Percentiles rank a stretch among this genome's conserved stretches.
These are phyloP conservation scores for Ophion slaviceki DNA, from an alignment of 2,888 invertebrate species.

Conservation along the genomic window DNA sequence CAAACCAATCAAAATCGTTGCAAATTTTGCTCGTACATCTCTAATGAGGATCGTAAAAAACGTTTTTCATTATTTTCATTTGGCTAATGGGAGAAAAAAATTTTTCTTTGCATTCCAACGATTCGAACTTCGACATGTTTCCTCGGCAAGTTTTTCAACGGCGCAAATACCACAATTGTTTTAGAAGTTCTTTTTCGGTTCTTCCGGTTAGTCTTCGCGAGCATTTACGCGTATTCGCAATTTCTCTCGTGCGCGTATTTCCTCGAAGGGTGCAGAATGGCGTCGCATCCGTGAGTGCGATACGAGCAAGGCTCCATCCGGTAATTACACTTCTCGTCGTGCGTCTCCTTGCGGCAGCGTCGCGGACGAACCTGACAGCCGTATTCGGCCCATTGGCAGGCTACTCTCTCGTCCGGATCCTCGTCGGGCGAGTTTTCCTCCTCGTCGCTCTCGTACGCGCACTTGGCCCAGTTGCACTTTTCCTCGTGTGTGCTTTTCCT, in stretches of 20 bases:
- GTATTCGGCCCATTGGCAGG: slow-evolving; percentile 74
- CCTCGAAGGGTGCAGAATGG: slow-evolving; percentile 63
- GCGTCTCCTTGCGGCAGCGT: slow-evolving; percentile 67
- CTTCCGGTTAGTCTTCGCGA: background rate
- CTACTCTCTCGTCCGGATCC: slow-evolving; percentile 68
- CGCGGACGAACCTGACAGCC: slow-evolving; percentile 76
- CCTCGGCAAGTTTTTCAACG: background rate
- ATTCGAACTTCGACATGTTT: no score
- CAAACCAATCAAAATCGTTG: no score
- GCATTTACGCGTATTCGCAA: slow-evolving; percentile 66
- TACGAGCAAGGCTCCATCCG: slow-evolving; percentile 74
- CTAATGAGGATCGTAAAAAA: no score
- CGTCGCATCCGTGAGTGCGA: slow-evolving; percentile 71
- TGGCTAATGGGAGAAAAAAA: no score
- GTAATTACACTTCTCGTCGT: slow-evolving; percentile 79
- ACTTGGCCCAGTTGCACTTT: slow-evolving; percentile 60
- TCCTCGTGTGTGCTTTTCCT: slow-evolving; percentile 71
- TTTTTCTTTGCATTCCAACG: no score
- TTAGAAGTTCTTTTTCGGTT: background rate
- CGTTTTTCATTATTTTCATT: no score
- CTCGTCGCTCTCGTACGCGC: slow-evolving; percentile 31
- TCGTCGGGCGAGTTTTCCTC: slow-evolving; percentile 41
- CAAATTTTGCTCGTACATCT: no score
- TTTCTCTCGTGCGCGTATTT: slow-evolving; percentile 72
- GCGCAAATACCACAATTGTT: background rate